A percentile compares a stretch with the other conserved stretches of the same genome.
Evolutionary conservation across 1,140 invertebrate genomes (phyloP).

Genomic region (Gryllus bimaculatus): DNA sequence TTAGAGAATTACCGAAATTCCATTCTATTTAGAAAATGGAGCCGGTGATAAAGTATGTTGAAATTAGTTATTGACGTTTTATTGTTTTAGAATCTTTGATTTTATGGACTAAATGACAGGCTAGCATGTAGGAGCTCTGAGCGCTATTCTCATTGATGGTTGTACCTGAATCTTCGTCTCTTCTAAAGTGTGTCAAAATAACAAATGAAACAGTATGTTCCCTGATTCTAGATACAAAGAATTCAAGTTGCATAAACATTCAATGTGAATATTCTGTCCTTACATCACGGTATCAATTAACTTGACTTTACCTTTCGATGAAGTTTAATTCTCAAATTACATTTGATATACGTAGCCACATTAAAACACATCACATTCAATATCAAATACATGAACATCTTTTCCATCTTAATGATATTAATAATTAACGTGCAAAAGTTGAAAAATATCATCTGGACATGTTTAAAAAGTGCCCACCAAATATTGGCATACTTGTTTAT

Average conservation of each 20-base stretch:
- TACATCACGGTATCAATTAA: not conserved
- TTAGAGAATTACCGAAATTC: no score
- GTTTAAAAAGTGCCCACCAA: not conserved
- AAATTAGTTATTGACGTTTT: no score
- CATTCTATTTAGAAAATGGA: no score
- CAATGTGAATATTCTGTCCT: not conserved
- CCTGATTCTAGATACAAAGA: not conserved
- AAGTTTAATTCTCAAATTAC: not conserved
- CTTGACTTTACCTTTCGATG: not conserved
- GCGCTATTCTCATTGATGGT: no score
- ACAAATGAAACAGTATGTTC: not conserved
- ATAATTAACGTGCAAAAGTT: not conserved
- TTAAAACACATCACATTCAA: not conserved
- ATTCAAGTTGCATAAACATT: not conserved
- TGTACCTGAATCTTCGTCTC: not conserved
- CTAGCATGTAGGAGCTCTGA: no score
- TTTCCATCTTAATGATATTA: not conserved
- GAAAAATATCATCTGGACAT: conserved; percentile 5
- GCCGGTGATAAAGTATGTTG: no score
- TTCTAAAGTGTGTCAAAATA: not conserved
- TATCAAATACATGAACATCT: not conserved
- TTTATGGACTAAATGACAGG: no score
- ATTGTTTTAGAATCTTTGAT: no score
- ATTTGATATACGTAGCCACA: not conserved
- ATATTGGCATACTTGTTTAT: not conserved